Evolutionary conservation across 1,140 invertebrate genomes (phyloP), one percentile per base, ranked within the genome.

Genomic region (Nephotettix cincticeps): DNA sequence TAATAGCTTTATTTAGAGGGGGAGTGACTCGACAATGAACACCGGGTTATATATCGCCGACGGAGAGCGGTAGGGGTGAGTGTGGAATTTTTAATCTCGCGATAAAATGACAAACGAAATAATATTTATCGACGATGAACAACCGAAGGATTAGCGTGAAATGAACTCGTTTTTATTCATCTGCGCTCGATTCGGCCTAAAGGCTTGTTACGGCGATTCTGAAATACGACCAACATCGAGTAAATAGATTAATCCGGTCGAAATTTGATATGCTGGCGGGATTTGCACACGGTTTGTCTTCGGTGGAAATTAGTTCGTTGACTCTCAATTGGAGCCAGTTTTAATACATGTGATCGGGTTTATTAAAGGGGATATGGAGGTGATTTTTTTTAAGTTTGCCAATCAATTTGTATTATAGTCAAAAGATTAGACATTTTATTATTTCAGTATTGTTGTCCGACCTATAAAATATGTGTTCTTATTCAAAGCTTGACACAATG

Each of bases 121-220:
- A 51, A 51, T 51, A 51, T 51, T 51, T 51, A 51, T 51, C 47
- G 21, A 51, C 47, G 47, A 23, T 14, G 47, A 51, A 51, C 47
- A 51, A 51, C 17, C 47, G 47, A 23, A 23, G 47, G 47, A 51
- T 51, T 51, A 36, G 32, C 32, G 32, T 36, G 4, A 36, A 36
- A 36, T 36, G 32, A 51, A 51, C 47, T 51, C 47, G 21, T 51
- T 51, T 51, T 51, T 36, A 36, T 36, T 51, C 47, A 23, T 51
- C 47, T 23, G 47, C 47, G 19, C 17, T 51, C 47, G 47, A 51
- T 51, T 51, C n/a, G 21, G 47, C 47, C 17, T 23, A 36, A 36
- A 23, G 47, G 47, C 47, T 51, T 23, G 47, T 51, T 51, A 51
- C 47, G 47, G 47, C 19, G 47, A 51, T 51, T 51, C 47, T 51